phyloP scores from a whole-genome alignment of 2,888 invertebrate genomes.

The Pycnomerus fuliginosus region DNA sequence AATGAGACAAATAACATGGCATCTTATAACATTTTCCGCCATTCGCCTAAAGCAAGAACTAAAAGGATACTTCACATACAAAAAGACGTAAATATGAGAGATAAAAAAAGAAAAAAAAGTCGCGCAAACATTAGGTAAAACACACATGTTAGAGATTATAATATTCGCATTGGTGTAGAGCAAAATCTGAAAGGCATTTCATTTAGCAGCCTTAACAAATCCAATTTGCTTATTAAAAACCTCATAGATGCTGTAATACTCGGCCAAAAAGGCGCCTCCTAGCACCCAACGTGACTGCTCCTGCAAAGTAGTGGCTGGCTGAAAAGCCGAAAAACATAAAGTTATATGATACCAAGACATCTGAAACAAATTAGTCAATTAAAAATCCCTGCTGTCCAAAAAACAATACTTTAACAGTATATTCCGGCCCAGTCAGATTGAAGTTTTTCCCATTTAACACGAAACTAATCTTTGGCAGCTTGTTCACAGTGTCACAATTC shows the following conservation, averaged over 20 bases:
- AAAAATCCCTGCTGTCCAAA: constrained; percentile 3
- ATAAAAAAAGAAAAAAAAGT: too few relatives aligned
- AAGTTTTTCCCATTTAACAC: constrained; percentile 60
- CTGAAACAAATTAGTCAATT: constrained; percentile 40
- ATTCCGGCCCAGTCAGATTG: constrained; percentile 61
- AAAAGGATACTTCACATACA: too few relatives aligned
- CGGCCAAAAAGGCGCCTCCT: constrained; percentile 55
- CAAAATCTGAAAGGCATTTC: too few relatives aligned
- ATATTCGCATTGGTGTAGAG: too few relatives aligned
- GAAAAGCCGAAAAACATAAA: constrained; percentile 54
- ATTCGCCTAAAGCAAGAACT: too few relatives aligned
- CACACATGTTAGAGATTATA: too few relatives aligned
- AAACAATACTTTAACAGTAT: constrained; percentile 55
- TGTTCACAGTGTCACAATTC: constrained; percentile 60
- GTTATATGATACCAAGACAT: constrained; percentile 43
- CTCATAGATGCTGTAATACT: constrained; percentile 55
- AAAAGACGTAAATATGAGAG: too few relatives aligned
- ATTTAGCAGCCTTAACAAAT: constrained; percentile 50
- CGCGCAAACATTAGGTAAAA: too few relatives aligned
- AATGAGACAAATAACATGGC: too few relatives aligned
- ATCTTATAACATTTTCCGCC: too few relatives aligned
- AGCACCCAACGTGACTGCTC: constrained; percentile 48
- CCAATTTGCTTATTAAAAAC: constrained; percentile 48
- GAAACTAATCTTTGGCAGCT: constrained; percentile 62
- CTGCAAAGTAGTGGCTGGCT: constrained; percentile 30